Conservation (phyloP, 2,888 invertebrate genomes). For the Mylabris sibirica region DNA sequence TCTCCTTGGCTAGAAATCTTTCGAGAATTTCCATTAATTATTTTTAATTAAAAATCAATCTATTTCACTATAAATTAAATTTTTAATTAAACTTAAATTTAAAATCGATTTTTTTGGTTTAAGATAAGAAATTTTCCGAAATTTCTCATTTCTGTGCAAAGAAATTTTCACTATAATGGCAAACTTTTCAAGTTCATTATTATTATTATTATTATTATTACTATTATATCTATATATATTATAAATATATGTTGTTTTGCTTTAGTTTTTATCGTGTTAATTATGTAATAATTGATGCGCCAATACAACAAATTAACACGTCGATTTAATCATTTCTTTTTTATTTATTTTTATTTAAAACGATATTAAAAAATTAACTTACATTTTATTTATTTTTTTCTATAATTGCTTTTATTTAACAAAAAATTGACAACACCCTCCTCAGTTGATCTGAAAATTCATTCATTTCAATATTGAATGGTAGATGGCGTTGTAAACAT, state of each 20-base stretch:
- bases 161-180: not conserved
- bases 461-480: not conserved
- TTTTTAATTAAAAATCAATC: not conserved
- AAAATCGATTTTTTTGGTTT: no score
- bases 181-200: constrained; percentile 3
- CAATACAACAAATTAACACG: not conserved
- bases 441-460: constrained; percentile 42
- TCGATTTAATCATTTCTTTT: not conserved
- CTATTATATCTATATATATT: not conserved
- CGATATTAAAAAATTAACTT: constrained; percentile 52
- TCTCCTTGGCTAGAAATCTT: not conserved
- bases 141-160: no score
- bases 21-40: not conserved
- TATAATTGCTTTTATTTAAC: constrained; percentile 18
- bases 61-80: no score
- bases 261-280: not conserved
- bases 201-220: no score
- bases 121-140: no score
- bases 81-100: no score
- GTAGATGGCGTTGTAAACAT: not conserved
- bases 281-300: not conserved
- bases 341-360: not conserved
- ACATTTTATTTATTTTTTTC: constrained; percentile 49
- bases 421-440: constrained; percentile 60
- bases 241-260: not conserved